phyloP scores from a whole-genome alignment of 2,797 vertebrate genomes.

The Mus spretus region DNA sequence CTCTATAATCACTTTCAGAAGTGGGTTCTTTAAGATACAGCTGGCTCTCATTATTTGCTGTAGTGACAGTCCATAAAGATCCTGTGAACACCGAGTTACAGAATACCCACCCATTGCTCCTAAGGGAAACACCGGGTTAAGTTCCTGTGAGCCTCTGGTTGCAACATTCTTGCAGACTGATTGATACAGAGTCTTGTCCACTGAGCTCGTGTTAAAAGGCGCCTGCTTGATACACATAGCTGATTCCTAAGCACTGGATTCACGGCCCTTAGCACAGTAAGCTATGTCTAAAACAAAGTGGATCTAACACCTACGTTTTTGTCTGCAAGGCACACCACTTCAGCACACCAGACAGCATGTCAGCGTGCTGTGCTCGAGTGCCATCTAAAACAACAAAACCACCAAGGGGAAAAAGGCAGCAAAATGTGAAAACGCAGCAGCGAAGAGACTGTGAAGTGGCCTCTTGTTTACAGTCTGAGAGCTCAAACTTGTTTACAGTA shows the following conservation, averaged over 20 bases:
- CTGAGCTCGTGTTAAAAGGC: slow-evolving; percentile 16
- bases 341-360: neutral
- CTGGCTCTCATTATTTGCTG: neutral
- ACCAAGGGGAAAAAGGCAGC: neutral
- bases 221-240: neutral
- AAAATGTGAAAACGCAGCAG: slow-evolving; percentile 10
- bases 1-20: neutral
- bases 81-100: neutral
- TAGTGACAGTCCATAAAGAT: slow-evolving; percentile 25
- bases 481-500: slow-evolving; percentile 28
- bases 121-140: neutral
- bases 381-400: slow-evolving; percentile 48
- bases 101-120: neutral
- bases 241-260: neutral
- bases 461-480: neutral
- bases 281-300: neutral
- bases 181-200: neutral
- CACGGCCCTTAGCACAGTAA: neutral
- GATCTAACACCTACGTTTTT: neutral
- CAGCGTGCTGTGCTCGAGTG: neutral
- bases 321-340: neutral
- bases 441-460: slow-evolving; percentile 3
- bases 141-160: neutral
- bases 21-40: neutral
- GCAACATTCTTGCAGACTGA: neutral